A percentile compares a stretch with the other conserved stretches of the same genome.
phyloP scores from a whole-genome alignment of 2,888 invertebrate genomes.

The Drosophila acutilabella region DNA sequence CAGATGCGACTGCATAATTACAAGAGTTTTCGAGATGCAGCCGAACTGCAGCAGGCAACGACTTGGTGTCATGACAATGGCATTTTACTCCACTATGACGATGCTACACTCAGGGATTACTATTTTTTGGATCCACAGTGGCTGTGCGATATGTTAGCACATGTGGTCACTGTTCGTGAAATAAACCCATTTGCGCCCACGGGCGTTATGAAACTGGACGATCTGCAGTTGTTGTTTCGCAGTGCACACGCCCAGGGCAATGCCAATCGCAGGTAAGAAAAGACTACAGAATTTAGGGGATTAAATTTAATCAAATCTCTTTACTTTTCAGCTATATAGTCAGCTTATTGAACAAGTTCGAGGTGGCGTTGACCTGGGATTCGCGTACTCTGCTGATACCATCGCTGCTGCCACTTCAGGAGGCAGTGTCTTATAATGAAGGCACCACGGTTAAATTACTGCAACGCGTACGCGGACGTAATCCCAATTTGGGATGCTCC shows the following conservation, averaged over 20 bases:
- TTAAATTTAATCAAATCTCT: too few species aligned
- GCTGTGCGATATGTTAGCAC: conserved; percentile 98
- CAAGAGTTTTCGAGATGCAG: conserved; percentile 89
- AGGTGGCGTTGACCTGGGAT: conserved; percentile 98
- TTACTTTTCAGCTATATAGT: conserved; percentile 91
- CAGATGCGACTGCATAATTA: conserved; percentile 85
- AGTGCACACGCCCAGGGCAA: conserved; percentile 91
- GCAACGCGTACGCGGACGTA: conserved; percentile 82
- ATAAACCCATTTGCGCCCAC: conserved; percentile 97
- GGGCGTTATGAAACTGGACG: conserved; percentile 97
- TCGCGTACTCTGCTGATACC: conserved; percentile 95
- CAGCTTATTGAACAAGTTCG: conserved; percentile 97
- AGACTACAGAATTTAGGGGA: background rate
- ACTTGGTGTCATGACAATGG: conserved; percentile 99
- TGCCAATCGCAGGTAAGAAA: conserved; percentile 86
- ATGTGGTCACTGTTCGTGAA: conserved; percentile 98
- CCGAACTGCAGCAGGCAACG: conserved; percentile 97
- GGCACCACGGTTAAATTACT: conserved; percentile 84
- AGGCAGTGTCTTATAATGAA: conserved; percentile 85
- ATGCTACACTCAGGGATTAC: conserved; percentile 96
- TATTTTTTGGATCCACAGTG: conserved; percentile 99
- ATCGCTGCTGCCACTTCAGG: conserved; percentile 93
- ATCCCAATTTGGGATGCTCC: conserved; percentile 78
- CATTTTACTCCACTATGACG: conserved; percentile 96
- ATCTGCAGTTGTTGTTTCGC: conserved; percentile 96